Conservation (phyloP, 1,140 invertebrate species). For the Sitophilus oryzae region DNA sequence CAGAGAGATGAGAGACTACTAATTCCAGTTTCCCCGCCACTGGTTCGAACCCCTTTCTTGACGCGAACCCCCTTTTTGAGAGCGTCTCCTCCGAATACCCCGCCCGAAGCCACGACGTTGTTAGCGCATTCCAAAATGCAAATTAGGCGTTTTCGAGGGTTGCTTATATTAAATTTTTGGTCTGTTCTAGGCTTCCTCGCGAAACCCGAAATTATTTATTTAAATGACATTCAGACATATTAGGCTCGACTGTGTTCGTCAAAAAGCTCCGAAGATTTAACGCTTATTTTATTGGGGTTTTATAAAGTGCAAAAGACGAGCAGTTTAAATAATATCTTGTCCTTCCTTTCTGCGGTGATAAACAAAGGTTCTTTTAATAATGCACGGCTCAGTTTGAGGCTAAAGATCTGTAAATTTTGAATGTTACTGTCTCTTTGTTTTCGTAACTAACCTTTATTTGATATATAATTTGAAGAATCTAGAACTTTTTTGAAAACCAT, state of each 20-base stretch:
- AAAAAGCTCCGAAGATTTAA: constrained; percentile 18
- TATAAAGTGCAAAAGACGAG: background rate
- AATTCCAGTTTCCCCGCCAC: background rate
- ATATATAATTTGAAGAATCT: no score
- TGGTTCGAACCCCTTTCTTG: constrained; percentile 20
- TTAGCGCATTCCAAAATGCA: constrained; percentile 36
- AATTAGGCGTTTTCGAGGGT: constrained; percentile 35
- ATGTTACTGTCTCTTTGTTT: no score
- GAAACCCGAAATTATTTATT: constrained; percentile 29
- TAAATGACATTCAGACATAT: constrained; percentile 26
- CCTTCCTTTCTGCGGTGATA: no score
- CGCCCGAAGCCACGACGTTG: constrained; percentile 30
- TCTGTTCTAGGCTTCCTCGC: constrained; percentile 25
- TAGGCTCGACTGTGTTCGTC: constrained; percentile 19
- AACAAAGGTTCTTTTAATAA: no score
- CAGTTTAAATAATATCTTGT: no score
- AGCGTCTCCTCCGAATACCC: constrained; percentile 21
- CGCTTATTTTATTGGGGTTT: constrained; percentile 17
- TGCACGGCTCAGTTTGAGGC: no score
- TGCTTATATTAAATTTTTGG: constrained; percentile 37
- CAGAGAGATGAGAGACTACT: background rate
- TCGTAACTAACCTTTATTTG: no score
- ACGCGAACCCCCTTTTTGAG: constrained; percentile 20
- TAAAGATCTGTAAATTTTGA: no score
- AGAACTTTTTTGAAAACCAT: no score